Evolutionary conservation across 2,113 vertebrate species (phyloP), one percentile per base, ranked within the genome.

Genomic region (Aegypius monachus): DNA sequence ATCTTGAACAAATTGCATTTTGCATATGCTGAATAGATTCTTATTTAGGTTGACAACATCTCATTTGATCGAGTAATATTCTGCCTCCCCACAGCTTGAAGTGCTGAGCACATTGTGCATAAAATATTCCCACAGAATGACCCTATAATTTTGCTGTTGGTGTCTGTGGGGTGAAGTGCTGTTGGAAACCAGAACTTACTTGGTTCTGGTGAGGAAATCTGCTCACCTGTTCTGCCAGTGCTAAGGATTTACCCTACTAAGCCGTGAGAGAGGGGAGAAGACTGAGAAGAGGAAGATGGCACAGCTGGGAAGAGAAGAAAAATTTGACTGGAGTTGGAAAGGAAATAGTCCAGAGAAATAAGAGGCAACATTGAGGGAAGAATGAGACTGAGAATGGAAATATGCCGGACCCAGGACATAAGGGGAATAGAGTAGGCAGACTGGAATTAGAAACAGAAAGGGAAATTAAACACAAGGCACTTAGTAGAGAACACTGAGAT

Each of bases 351-450:
- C 19, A 73, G 47, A 53, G 58, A 88, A 85, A 27, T 34, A 74
- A 68, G 9, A 78, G 10, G 16, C 6, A 78, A 16, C 11, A 34
- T 0, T 70, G 29, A 53, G 6, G 29, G 47, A 88, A 71, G 42
- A 79, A 45, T 18, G 11, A 74, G 17, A 38, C 21, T 52, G 19
- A 82, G 38, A 56, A 23, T 29, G 17, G n/a, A 65, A 47, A 20
- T 29, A 29, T 55, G 23, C 32, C 0, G 0, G 36, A 48, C 17
- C 6, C 13, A 48, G 32, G 29, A 38, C 8, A 10, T n/a, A 29
- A 55, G 0, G 0, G 12, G 31, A 81, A 87, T 40, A 58, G 31
- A 56, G 15, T 0, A 86, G 8, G 20, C 13, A 68, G 48, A 34
- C 15, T 38, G 10, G 22, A 88, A 63, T 67, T n/a, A 70, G 43